Evolutionary conservation across 2,888 invertebrate genomes (phyloP).

Genomic region (Malthinus seriepunctatus): DNA sequence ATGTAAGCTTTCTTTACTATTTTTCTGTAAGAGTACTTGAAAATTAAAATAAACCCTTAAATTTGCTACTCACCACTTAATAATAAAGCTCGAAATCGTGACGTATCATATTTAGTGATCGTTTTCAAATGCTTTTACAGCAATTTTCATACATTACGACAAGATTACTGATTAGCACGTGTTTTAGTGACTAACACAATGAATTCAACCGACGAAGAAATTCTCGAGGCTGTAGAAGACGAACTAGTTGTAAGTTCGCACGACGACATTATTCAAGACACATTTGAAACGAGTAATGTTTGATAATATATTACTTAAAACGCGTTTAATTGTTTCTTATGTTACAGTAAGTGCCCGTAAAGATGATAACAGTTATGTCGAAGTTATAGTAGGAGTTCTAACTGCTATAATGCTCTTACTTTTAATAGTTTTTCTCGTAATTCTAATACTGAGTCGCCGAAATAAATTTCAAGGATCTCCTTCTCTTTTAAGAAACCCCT

Average conservation of each 20-base stretch:
- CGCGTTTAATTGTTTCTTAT: neutral
- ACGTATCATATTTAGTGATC: conserved; percentile 40
- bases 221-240: conserved; percentile 56
- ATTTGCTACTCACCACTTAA: too few species aligned
- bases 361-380: conserved; percentile 62
- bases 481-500: conserved; percentile 64
- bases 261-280: conserved; percentile 57
- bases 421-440: conserved; percentile 65
- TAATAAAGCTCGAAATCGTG: conserved; percentile 31
- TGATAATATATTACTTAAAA: neutral
- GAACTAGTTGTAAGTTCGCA: conserved; percentile 59
- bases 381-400: conserved; percentile 65
- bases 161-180: conserved; percentile 36
- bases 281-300: conserved; percentile 61
- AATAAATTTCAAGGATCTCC: conserved; percentile 66
- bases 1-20: neutral
- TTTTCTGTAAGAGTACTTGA: too few species aligned
- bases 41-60: too few species aligned
- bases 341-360: conserved; percentile 60
- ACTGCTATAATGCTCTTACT: conserved; percentile 68
- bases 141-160: conserved; percentile 27
- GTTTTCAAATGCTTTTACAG: conserved; percentile 34
- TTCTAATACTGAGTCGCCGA: conserved; percentile 62
- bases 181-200: conserved; percentile 50
- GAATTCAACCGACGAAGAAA: conserved; percentile 59